Base-by-base conservation (phyloP, 2,113 vertebrate species). In the Numenius arquata region DNA sequence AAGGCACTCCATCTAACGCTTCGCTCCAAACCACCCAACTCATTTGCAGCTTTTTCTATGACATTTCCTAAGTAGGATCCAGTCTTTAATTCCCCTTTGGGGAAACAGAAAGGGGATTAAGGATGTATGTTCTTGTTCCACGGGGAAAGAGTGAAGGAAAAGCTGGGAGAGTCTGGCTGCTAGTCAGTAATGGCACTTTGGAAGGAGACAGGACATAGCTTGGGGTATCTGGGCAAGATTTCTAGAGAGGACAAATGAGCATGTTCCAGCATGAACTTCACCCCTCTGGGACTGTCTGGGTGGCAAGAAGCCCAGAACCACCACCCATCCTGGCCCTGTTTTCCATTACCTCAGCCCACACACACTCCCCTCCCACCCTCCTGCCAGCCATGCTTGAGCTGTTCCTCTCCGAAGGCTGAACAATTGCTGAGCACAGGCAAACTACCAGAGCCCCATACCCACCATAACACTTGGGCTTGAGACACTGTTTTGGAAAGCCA, bases 331-430 rank as follows among this genome's bases (percentile, higher is more conserved):
- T 85, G 88, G 85, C 89, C 92, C 67, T 55, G 75, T 43, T 95
- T 94, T 71, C 88, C 85, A 93, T 96, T 96, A 92, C 93, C 91
- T 95, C 96, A 96, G 92, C 94, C 95, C 91, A 95, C 91, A 96
- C 95, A 93, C 78, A 21, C 86, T 91, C 94, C 94, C 88, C 80
- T 62, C 80, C 80, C 83, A 74, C 72, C 65, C 79, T 83, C 41
- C 68, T 71, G 79, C 88, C 90, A 93, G 79, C 90, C 88, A 52
- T 3, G 30, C 79, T 59, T 2, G 0, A 40, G 26, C 10, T 34
- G 59, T 20, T 93, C 63, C 83, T 63, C 72, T 86, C 43, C 65
- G 34, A 74, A 73, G 40, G 50, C 72, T 67, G 25, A 91, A 58
- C 23, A 34, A 70, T 15, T 72, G 59, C 82, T 40, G 34, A 90